Percentiles rank a stretch among this genome's conserved stretches.
These are phyloP conservation scores for Agonopterix heracliana DNA, from an alignment of 2,888 invertebrate species.

Conservation along the genomic window DNA sequence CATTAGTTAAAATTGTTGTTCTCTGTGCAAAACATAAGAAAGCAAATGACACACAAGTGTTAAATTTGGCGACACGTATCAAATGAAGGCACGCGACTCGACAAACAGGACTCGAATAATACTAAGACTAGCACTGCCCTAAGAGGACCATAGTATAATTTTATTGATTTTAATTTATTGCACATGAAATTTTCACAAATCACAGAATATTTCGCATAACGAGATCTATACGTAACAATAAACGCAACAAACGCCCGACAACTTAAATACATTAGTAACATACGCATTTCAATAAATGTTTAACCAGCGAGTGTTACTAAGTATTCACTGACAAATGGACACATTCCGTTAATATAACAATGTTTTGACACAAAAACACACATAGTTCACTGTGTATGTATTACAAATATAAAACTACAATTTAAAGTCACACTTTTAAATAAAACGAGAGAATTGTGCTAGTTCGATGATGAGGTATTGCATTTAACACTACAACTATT, in stretches of 20 bases:
- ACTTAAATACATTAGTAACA: background rate
- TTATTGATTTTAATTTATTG: slow-evolving; percentile 42
- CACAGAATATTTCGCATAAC: slow-evolving; percentile 55
- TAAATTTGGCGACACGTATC: slow-evolving; percentile 37
- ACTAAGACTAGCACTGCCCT: slow-evolving; percentile 45
- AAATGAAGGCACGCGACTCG: slow-evolving; percentile 29
- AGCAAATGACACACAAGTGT: slow-evolving; percentile 8
- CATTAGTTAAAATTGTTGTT: slow-evolving; percentile 37
- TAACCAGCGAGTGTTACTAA: too few species aligned
- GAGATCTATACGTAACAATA: slow-evolving; percentile 38
- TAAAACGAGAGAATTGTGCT: background rate
- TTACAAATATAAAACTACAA: background rate
- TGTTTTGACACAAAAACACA: too few species aligned
- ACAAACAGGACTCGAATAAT: slow-evolving; percentile 23
- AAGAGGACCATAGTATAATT: slow-evolving; percentile 27
- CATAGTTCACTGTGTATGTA: too few species aligned
- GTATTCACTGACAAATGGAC: too few species aligned
- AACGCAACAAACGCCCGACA: slow-evolving; percentile 5
- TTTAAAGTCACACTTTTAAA: background rate
- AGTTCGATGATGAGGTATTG: slow-evolving; percentile 3
- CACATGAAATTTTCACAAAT: slow-evolving; percentile 54
- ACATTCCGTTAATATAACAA: too few species aligned
- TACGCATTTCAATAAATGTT: background rate
- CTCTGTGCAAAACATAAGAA: slow-evolving; percentile 20
- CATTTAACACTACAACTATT: slow-evolving; percentile 36